These are phyloP conservation scores for Ambastaia sidthimunki DNA, from an alignment of 2,797 vertebrate species.

Conservation along the genomic window DNA sequence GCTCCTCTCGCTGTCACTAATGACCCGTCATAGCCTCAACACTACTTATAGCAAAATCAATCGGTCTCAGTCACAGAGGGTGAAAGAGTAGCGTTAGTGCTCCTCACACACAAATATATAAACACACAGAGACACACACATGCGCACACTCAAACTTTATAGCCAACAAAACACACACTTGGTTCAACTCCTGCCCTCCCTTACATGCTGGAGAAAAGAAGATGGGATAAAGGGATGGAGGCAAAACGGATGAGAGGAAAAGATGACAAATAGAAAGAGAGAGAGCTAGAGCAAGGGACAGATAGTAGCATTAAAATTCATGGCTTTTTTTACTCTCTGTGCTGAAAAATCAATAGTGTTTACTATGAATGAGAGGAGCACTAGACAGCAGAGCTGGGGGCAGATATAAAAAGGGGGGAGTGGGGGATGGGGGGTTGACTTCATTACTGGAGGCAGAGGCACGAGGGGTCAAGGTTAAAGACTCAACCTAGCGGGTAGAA, in stretches of 20 bases:
- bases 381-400: slow-evolving; percentile 77
- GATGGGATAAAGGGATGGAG: slow-evolving; percentile 58
- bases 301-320: slow-evolving; percentile 86
- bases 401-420: slow-evolving; percentile 60
- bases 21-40: slow-evolving; percentile 82
- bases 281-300: slow-evolving; percentile 72
- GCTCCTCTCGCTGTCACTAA: slow-evolving; percentile 81
- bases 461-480: slow-evolving; percentile 84
- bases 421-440: slow-evolving; percentile 63
- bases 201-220: slow-evolving; percentile 79
- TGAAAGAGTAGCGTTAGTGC: slow-evolving; percentile 47
- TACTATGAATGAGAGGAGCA: slow-evolving; percentile 86
- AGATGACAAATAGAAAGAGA: slow-evolving; percentile 61
- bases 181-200: slow-evolving; percentile 78
- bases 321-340: slow-evolving; percentile 81
- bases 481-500: slow-evolving; percentile 70
- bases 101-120: neutral
- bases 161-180: slow-evolving; percentile 61
- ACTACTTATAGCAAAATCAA: slow-evolving; percentile 85
- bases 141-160: slow-evolving; percentile 60
- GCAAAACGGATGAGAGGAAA: slow-evolving; percentile 51
- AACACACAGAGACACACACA: slow-evolving; percentile 58
- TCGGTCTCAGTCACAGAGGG: slow-evolving; percentile 53
- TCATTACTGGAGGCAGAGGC: slow-evolving; percentile 78
- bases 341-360: slow-evolving; percentile 87